Conservation (phyloP, 2,113 vertebrate species). For the Varanus komodoensis region DNA sequence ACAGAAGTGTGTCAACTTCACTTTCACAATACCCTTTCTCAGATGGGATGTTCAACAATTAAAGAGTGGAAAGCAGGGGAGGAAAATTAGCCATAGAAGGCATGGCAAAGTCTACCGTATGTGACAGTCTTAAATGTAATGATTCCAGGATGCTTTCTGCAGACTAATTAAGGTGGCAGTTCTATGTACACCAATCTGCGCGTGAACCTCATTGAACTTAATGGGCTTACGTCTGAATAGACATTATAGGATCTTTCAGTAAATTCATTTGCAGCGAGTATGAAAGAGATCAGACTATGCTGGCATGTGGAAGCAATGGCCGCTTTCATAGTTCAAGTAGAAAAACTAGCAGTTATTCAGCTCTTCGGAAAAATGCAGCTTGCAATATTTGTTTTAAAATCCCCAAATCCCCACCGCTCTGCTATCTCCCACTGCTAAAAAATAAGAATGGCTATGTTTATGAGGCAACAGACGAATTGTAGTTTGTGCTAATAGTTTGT, state of each 20-base stretch:
- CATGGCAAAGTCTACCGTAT: neutral
- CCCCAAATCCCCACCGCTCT: neutral
- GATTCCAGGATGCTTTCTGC: neutral
- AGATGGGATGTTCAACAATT: neutral
- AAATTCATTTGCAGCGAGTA: neutral
- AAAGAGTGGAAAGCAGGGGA: neutral
- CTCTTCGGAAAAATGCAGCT: slow-evolving; percentile 47
- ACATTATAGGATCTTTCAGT: neutral
- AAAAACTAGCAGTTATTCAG: slow-evolving; percentile 40
- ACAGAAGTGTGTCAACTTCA: no score
- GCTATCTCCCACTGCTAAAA: slow-evolving; percentile 15
- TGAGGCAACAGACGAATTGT: slow-evolving; percentile 20
- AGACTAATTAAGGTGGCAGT: neutral
- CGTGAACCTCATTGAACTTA: neutral
- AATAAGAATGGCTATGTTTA: slow-evolving; percentile 37
- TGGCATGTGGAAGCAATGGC: neutral
- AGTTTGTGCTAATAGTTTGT: slow-evolving; percentile 24
- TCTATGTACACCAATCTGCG: neutral
- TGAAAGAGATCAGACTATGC: neutral
- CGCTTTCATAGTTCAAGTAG: neutral
- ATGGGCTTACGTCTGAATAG: neutral
- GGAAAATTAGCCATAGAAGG: neutral
- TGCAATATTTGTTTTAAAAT: slow-evolving; percentile 46
- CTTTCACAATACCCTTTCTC: neutral
- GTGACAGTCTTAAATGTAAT: neutral